phyloP scores from a whole-genome alignment of 92 coral and sea anemone genomes.

The Micromussa lordhowensis region DNA sequence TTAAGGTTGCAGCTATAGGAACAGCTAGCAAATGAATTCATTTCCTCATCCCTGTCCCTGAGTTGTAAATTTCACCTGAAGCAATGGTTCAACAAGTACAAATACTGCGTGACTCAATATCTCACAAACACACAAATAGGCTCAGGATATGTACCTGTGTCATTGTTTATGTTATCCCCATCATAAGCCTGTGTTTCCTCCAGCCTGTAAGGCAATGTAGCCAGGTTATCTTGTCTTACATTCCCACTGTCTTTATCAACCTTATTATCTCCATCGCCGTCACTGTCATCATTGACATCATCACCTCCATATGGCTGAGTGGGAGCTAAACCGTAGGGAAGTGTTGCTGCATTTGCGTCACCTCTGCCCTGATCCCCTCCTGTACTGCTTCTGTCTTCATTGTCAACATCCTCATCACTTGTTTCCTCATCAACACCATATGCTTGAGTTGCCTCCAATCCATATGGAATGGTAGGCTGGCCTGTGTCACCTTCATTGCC shows the following conservation, averaged over 20 bases:
- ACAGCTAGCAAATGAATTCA: too few relatives aligned
- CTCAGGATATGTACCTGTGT: constrained; percentile 1
- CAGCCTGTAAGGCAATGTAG: constrained; percentile 14
- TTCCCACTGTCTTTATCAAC: neutral
- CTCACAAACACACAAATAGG: neutral
- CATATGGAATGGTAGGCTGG: constrained; percentile 36
- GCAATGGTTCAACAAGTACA: too few relatives aligned
- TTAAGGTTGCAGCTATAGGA: too few relatives aligned
- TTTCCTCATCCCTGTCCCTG: too few relatives aligned
- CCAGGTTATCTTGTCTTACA: constrained; percentile 7
- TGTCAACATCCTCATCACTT: constrained; percentile 11
- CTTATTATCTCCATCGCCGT: neutral
- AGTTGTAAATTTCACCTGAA: too few relatives aligned
- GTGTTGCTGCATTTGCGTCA: constrained; percentile 1
- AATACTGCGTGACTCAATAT: neutral
- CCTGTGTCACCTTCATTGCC: neutral
- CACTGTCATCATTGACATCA: neutral
- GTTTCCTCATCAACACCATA: constrained; percentile 76
- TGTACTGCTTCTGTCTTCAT: neutral
- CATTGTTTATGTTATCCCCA: neutral
- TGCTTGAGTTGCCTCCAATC: constrained; percentile 77
- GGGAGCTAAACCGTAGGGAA: constrained; percentile 9
- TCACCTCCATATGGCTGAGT: constrained; percentile 30
- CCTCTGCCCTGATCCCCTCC: constrained; percentile 13
- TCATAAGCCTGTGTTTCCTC: constrained; percentile 33